Evolutionary conservation across 2,113 vertebrate genomes (phyloP), one percentile per base, ranked within the genome.

Genomic region (Tapirus terrestris): DNA sequence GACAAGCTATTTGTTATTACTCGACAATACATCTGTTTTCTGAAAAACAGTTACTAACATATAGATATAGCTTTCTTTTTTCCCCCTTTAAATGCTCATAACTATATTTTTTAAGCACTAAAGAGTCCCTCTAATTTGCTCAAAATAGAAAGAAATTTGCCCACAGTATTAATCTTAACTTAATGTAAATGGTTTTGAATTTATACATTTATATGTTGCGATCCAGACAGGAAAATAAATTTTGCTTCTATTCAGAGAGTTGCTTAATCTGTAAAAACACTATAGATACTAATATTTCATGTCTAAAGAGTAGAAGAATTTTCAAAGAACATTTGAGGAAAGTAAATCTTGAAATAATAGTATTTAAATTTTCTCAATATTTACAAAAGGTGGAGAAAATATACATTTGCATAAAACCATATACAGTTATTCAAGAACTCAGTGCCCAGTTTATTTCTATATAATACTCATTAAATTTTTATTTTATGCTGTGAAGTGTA

Each of bases 181-280:
- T 65, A 65, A 85, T 76, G 20, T 65, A 53, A 85, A 93, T 76
- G 58, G 48, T n/a, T 75, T 92, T 93, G 58, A 65, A 86, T 77
- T 53, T 85, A 67, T 58, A 77, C 16, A 45, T 4, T 6, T 53
- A 67, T 45, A 17, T 53, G 13, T 45, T 77, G n/a, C 4, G 48
- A 58, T 77, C 27, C 45, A 86, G 21, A 56, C 5, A 67, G 27
- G 13, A 33, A 77, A 77, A 86, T 27, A 93, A 76, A 86, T 67
- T 85, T 63, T 93, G n/a, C 48, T 85, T 77, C 45, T 53, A 56
- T 43, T 86, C 48, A 43, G 27, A 84, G 27, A 76, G 4, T 53
- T 85, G 8, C 7, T 67, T 67, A 77, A 93, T 85, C 36, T 77
- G 77, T 43, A 73, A 86, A n/a, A 77, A 56, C 8, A 76, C 68